Evolutionary conservation across 2,113 vertebrate genomes (phyloP).

Genomic region (Ophthalmolycus amberensis): DNA sequence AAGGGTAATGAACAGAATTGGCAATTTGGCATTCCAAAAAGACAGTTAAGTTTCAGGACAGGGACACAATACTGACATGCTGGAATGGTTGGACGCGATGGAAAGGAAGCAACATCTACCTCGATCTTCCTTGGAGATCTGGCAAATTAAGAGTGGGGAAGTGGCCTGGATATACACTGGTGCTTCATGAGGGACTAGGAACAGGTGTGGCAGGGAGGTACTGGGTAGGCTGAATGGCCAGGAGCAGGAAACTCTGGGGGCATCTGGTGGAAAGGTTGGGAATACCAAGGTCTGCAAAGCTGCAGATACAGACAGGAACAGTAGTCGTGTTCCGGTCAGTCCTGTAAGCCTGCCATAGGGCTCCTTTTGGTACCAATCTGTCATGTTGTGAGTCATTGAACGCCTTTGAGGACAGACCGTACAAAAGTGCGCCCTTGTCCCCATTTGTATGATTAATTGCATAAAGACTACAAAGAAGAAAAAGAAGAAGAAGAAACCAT

Average conservation of each 20-base stretch:
- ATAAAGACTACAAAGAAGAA: background rate
- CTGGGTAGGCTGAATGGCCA: background rate
- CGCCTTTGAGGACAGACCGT: background rate
- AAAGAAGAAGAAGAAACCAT: too few species aligned
- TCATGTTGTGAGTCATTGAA: background rate
- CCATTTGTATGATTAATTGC: background rate
- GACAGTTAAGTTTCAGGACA: background rate
- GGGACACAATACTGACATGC: background rate
- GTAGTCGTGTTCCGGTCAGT: background rate
- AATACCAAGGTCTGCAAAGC: background rate
- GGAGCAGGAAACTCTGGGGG: background rate
- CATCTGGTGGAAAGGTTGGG: conserved; percentile 13
- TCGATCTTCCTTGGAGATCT: background rate
- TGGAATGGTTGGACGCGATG: background rate
- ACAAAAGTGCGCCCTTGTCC: background rate
- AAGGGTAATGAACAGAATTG: background rate
- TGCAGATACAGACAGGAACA: background rate
- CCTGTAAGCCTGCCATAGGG: background rate
- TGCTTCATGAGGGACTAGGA: background rate
- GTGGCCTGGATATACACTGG: background rate
- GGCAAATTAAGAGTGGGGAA: background rate
- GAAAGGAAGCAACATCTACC: background rate
- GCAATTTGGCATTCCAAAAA: background rate
- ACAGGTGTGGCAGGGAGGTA: background rate
- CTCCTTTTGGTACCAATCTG: background rate